Evolutionary conservation across 1,140 invertebrate species (phyloP), one percentile per base, ranked within the genome.

Genomic region (Scaptomyza hsui): DNA sequence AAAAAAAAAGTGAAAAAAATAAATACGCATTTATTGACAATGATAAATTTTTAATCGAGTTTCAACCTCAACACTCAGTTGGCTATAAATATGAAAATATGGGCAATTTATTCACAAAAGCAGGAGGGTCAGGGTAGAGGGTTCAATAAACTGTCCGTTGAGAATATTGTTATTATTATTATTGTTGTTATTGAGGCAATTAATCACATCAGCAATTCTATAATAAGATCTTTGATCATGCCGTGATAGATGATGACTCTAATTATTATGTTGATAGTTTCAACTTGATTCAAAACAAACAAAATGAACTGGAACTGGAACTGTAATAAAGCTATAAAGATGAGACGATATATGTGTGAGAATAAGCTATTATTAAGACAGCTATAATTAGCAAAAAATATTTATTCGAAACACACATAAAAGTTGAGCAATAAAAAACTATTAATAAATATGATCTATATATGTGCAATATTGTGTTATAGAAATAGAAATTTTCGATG

Each of bases 191-290:
- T 57, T 35, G 15, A 4, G n/a, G 32, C 53, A 41, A 65, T 65
- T 55, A 65, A 65, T 65, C 63, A 65, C 45, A 67, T 65, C 21
- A 24, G 6, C 6, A 41, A 9, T 53, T 64, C 39, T 45, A 63
- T 63, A 62, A 45, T 53, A 26, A 64, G 21, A 51, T 21, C 37
- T 56, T 52, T 49, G 63, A 65, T 56, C 53, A 41, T 32, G 48
- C 41, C 48, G 15, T 2, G 44, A 60, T 47, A 47, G 10, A 24
- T 21, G n/a, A n/a, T 39, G 2, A 19, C 1, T n/a, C 18, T 44
- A 19, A 26, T 47, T 26, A 24, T 3, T 7, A 26, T 47, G 26
- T 26, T 26, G 21, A 13, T 21, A 21, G 19, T 13, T 13, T n/a
- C 4, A 21, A 21, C 44, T 21, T 19, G 0, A n/a, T 19, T 4